phyloP scores from a whole-genome alignment of 2,888 invertebrate genomes.

The Nyleta sp. region DNA sequence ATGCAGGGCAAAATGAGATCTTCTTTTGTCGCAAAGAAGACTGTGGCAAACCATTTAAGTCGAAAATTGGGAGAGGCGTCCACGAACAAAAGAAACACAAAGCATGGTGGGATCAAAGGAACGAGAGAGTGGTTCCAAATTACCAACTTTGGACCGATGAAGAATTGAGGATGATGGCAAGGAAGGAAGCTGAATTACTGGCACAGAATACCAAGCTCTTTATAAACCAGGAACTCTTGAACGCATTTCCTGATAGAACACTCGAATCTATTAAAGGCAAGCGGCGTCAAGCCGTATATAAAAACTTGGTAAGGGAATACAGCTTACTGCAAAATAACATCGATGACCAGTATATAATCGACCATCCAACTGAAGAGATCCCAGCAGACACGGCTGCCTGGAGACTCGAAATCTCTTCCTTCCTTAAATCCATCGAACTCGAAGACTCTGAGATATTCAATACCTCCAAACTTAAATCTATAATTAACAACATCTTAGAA shows the following conservation, averaged over 20 bases:
- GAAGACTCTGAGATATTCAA: too few relatives aligned
- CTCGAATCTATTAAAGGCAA: slow-evolving; percentile 39
- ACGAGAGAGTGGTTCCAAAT: background rate
- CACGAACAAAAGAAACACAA: slow-evolving; percentile 26
- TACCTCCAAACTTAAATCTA: too few relatives aligned
- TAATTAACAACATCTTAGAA: too few relatives aligned
- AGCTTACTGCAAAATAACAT: too few relatives aligned
- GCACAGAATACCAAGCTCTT: background rate
- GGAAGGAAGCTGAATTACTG: slow-evolving; percentile 8
- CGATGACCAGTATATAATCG: too few relatives aligned
- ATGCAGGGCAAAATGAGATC: background rate
- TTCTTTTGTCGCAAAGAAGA: background rate
- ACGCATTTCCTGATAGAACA: slow-evolving; percentile 5
- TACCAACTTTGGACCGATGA: slow-evolving; percentile 11
- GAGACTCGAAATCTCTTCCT: too few relatives aligned
- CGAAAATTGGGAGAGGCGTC: background rate
- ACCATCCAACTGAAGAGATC: background rate
- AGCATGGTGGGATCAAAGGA: slow-evolving; percentile 9
- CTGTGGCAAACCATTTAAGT: background rate
- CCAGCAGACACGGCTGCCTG: background rate
- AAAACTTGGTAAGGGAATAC: background rate
- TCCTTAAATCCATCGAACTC: too few relatives aligned
- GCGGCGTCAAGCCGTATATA: background rate
- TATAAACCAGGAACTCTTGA: background rate
- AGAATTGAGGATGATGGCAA: slow-evolving; percentile 21